Base-by-base conservation (phyloP, 2,797 vertebrate species). In the Acrossocheilus wenchowensis region DNA sequence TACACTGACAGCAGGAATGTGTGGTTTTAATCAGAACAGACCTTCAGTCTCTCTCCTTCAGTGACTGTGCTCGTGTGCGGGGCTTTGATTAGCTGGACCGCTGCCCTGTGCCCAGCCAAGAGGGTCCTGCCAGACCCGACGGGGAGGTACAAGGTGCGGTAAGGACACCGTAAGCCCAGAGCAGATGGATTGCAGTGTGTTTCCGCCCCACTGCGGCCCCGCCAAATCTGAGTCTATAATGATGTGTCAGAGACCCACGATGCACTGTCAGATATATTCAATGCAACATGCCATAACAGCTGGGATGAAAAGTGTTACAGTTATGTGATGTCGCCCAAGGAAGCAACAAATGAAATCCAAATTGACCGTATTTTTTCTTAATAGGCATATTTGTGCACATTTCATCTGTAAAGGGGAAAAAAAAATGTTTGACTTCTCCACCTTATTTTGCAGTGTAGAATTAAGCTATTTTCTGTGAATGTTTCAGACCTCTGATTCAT, bases 1-100 rank as follows among this genome's bases (percentile, higher is more conserved):
- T 87, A 84, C 87, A 72, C 81, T 82, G 87, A 89, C 87, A 88
- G 86, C 71, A 90, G 87, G 86, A 89, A 88, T 88, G 90, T 89
- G 87, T 81, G 85, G 79, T 88, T 88, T 85, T 78, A 90, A 88
- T 90, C 88, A 92, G 86, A 87, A 85, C 83, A 87, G 83, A 82
- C 21, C 66, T 73, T 48, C 66, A 60, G 48, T 84, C 81, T 75
- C 86, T 78, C 71, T 66, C 36, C 48, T 81, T 43, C 71, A 73
- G 57, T 64, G 73, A 71, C 86, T 60, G 73, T 85, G 83, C 48
- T 66, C 30, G 10, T 78, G 81, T 66, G 64, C 17, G 12, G 64
- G 34, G 39, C 30, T 71, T 79, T 86, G 73, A 87, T 85, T 88
- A 85, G 82, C 89, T 89, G 87, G 84, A 89, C 36, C 2, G 30